Evolutionary conservation across 2,797 vertebrate genomes (phyloP).

Genomic region (Eleutherodactylus coqui): DNA sequence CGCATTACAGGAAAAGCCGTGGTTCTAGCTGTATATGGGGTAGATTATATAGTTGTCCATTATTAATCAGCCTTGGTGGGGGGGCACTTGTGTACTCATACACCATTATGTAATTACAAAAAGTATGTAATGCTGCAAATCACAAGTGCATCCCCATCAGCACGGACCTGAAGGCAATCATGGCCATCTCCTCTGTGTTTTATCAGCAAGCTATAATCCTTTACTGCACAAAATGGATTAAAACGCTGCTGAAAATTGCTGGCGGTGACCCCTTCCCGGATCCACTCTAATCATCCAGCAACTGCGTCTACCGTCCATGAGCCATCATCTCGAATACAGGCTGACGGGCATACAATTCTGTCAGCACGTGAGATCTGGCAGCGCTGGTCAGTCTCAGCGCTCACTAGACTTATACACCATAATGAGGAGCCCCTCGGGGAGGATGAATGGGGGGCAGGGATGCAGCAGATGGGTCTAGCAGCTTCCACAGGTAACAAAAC

Average conservation of each 20-base stretch:
- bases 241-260: slow-evolving; percentile 43
- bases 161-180: slow-evolving; percentile 13
- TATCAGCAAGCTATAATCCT: slow-evolving; percentile 46
- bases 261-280: not conserved
- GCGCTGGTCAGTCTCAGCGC: slow-evolving; percentile 15
- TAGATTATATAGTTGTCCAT: not conserved
- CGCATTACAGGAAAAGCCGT: not conserved
- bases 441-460: not conserved
- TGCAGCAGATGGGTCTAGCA: slow-evolving; percentile 27
- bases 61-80: not conserved
- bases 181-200: not conserved
- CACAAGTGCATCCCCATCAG: slow-evolving; percentile 18
- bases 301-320: slow-evolving; percentile 13
- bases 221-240: slow-evolving; percentile 55
- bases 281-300: slow-evolving; percentile 30
- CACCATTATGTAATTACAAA: not conserved
- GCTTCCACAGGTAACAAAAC: slow-evolving; percentile 39
- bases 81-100: not conserved
- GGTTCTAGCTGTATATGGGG: not conserved
- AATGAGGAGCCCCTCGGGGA: slow-evolving; percentile 28
- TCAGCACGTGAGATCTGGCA: slow-evolving; percentile 40
- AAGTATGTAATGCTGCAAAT: not conserved
- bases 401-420: slow-evolving; percentile 25
- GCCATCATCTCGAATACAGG: slow-evolving; percentile 53
- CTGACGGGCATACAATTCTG: slow-evolving; percentile 22